Conservation (phyloP, 2,888 invertebrate species). For the Reticulitermes lucifugus region DNA sequence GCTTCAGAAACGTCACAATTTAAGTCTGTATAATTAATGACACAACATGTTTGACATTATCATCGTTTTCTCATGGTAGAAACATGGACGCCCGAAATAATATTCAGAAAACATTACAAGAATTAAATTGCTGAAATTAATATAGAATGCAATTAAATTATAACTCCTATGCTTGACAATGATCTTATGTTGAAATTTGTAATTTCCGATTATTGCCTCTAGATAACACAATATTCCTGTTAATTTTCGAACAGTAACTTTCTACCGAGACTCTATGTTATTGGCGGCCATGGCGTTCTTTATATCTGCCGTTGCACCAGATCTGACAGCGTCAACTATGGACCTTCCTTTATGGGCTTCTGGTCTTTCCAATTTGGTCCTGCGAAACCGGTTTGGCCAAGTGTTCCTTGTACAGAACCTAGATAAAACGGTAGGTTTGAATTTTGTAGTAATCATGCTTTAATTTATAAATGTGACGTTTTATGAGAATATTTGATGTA, state of each 20-base stretch:
- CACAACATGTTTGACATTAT: too few relatives aligned
- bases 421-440: background rate
- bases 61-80: too few relatives aligned
- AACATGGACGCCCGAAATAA: too few relatives aligned
- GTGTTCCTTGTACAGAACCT: background rate
- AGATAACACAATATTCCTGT: background rate
- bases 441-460: background rate
- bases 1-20: too few relatives aligned
- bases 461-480: too few relatives aligned
- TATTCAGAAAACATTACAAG: background rate
- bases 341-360: background rate
- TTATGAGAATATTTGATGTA: too few relatives aligned
- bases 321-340: background rate
- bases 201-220: background rate
- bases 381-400: background rate
- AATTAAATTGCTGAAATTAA: background rate
- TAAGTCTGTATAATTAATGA: too few relatives aligned
- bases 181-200: background rate
- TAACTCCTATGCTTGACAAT: background rate
- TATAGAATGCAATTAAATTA: background rate
- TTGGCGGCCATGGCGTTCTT: background rate
- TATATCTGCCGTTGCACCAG: background rate
- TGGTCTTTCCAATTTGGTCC: background rate
- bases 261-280: conserved; percentile 1
- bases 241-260: conserved; percentile 1